phyloP scores from a whole-genome alignment of 2,113 vertebrate species.

The Sebastes fasciatus region DNA sequence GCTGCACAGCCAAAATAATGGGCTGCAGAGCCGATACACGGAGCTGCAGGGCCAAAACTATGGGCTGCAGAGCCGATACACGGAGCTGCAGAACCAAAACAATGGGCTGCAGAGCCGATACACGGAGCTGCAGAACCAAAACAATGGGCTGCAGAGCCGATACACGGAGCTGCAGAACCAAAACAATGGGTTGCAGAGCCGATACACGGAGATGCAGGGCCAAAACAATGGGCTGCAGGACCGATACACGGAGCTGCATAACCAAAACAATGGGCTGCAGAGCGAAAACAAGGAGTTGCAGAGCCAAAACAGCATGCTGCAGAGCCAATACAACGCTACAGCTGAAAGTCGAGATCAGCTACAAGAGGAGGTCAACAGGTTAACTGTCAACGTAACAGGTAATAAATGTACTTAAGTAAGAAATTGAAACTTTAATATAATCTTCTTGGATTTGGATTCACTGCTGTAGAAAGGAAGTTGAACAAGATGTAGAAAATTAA shows the following conservation, averaged over 20 bases:
- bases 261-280: conserved; percentile 30
- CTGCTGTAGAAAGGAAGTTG: background rate
- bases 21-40: conserved; percentile 28
- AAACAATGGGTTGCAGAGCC: background rate
- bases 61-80: background rate
- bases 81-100: conserved; percentile 27
- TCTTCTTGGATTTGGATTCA: background rate
- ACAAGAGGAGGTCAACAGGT: background rate
- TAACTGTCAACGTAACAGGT: conserved; percentile 5
- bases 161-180: conserved; percentile 23
- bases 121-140: conserved; percentile 27
- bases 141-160: background rate
- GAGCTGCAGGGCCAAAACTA: conserved; percentile 31
- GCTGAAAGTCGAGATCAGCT: conserved; percentile 4
- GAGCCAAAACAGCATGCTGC: conserved; percentile 6
- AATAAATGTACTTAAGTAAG: background rate
- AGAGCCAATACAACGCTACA: conserved; percentile 13
- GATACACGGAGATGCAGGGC: background rate
- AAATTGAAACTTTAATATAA: background rate
- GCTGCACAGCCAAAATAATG: conserved; percentile 18
- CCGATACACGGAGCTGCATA: conserved; percentile 20
- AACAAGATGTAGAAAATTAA: background rate
- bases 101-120: background rate
- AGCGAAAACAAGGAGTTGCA: conserved; percentile 14
- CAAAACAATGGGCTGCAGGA: background rate